Evolutionary conservation across 1,140 invertebrate genomes (phyloP), one percentile per base, ranked within the genome.

Genomic region (Spodoptera litura): DNA sequence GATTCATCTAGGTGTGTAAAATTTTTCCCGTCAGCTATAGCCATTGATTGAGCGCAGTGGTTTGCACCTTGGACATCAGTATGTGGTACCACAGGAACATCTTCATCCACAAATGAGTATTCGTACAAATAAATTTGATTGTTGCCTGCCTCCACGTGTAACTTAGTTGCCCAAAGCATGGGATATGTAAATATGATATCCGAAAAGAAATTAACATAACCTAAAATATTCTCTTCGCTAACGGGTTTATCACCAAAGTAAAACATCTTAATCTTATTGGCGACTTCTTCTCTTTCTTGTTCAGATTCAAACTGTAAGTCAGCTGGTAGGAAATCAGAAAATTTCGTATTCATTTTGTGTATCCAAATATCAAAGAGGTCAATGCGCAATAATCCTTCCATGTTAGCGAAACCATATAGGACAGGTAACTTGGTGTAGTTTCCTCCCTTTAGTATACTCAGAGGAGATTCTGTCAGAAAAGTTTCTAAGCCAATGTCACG

Each of bases 271-370:
- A 89, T 75, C 35, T 77, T 31, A 12, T 84, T 79, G 0, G 83
- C 87, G 8, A 90, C 82, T 74, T 82, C 10, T 25, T 84, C 70
- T 78, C 77, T 89, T 73, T 91, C 81, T 15, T 55, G 51, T 31
- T 86, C 71, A 51, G 38, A 80, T 59, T 83, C 27, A 80, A 92
- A 92, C 12, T 79, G 27, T 25, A 92, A 79, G 75, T 92, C 89
- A 78, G 72, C 78, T 8, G 90, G 89, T 31, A 91, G 61, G 59
- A 88, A 93, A 49, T 91, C 74, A 1, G 84, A 84, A 80, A 93
- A 91, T 0, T 88, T 87, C 49, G 58, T 27, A 78, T 93, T 89
- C 88, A 93, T 93, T 74, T 52, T 73, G n/a, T 84, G 25, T 78
- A 85, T 86, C 87, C 86, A 88, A 11, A 31, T 12, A 25, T 87